Base-by-base conservation (phyloP, 2,113 vertebrate genomes). In the Jacana jacana region DNA sequence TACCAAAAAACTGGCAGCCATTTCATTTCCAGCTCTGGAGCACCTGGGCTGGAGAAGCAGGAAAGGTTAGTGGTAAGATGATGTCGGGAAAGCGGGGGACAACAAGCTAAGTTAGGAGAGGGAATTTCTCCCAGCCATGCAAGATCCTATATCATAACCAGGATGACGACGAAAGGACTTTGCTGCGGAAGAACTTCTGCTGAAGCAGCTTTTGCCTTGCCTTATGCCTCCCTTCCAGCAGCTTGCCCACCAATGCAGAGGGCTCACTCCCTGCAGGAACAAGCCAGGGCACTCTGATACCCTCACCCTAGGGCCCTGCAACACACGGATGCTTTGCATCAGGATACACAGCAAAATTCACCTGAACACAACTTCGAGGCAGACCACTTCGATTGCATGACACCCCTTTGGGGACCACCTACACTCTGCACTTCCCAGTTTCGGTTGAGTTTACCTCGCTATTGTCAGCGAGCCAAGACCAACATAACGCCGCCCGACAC, bases 241-340 rank as follows among this genome's bases (percentile, higher is more conserved):
- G 40, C 18, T 48, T 4, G 0, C 20, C 25, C 40, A 27, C 17
- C 17, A 19, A 18, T 0, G 3, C 24, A 7, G 52, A 61, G 8
- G 24, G 39, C 30, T n/a, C 5, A 1, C 31, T 44, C 37, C 17
- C 25, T 3, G 3, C 0, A 0, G 12, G n/a, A 30, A 4, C 25
- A 40, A 42, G 54, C 6, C 13, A 1, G 20, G 39, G 8, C 1
- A 5, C 46, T 40, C 10, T 0, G 30, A 13, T n/a, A 10, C 44
- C 4, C 8, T 5, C 27, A 37, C 25, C 25, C 24, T 40, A 10
- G 39, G 4, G 22, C 40, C 13, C 40, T 33, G 35, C 3, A 2
- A 31, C n/a, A 40, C 30, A 39, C 22, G 30, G 30, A 30, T 48
- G 24, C 75, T 68, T 58, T 12, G n/a, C 63, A 27, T 33, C 19